Conservation (phyloP, 1,140 invertebrate species). For the Achatina immaculata region DNA sequence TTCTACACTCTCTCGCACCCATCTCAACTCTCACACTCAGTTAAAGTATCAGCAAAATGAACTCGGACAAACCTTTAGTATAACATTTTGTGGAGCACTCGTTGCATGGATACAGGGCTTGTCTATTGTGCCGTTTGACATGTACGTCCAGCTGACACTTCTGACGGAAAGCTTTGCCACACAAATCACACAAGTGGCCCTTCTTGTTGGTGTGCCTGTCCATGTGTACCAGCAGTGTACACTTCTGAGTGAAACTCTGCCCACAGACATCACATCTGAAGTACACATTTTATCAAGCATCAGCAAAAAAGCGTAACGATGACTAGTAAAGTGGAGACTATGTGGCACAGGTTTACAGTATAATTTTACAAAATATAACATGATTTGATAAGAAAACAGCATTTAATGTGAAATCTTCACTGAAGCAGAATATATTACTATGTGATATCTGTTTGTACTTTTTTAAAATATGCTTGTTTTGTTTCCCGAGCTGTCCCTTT, state of each 20-base stretch:
- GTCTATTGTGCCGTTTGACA: conserved; percentile 67
- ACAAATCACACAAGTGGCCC: conserved; percentile 70
- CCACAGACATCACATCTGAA: conserved; percentile 69
- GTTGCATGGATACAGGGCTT: conserved; percentile 65
- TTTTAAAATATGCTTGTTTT: too few relatives aligned
- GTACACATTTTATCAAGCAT: too few relatives aligned
- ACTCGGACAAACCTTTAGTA: conserved; percentile 69
- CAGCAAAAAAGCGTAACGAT: not conserved
- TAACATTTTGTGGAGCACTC: conserved; percentile 68
- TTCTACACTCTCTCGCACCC: too few relatives aligned
- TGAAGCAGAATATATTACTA: too few relatives aligned
- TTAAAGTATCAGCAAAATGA: too few relatives aligned
- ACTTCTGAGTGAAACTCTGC: conserved; percentile 69
- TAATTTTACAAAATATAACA: too few relatives aligned
- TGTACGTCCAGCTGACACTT: conserved; percentile 71
- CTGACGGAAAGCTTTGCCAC: conserved; percentile 72
- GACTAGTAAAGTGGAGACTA: not conserved
- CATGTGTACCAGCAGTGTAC: conserved; percentile 71
- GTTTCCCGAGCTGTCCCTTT: too few relatives aligned
- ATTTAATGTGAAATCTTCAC: too few relatives aligned
- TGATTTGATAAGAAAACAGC: too few relatives aligned
- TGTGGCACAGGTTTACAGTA: not conserved
- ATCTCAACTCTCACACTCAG: too few relatives aligned
- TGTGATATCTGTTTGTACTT: too few relatives aligned
- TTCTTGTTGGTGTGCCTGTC: conserved; percentile 69